Evolutionary conservation across 2,888 invertebrate species (phyloP).

Genomic region (Thera britannica): DNA sequence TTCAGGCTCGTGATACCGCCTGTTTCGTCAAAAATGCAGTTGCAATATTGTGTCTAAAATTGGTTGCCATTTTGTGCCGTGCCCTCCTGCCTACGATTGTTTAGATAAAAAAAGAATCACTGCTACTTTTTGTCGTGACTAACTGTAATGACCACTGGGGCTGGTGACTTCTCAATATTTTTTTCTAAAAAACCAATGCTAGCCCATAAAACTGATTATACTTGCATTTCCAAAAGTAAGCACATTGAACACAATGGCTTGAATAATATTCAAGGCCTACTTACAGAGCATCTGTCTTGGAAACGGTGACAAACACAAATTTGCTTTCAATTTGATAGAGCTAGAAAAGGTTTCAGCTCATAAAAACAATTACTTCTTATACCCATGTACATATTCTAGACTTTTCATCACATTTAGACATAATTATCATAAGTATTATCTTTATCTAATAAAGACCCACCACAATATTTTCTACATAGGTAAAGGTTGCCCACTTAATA

Average conservation of each 20-base stretch:
- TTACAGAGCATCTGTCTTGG: constrained; percentile 41
- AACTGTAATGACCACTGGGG: constrained; percentile 55
- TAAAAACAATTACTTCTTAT: neutral
- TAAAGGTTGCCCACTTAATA: neutral
- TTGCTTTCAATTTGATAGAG: constrained; percentile 12
- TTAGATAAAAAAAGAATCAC: constrained; percentile 78
- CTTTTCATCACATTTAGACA: too few relatives aligned
- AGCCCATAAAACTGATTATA: constrained; percentile 21
- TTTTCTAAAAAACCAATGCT: constrained; percentile 31
- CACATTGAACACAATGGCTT: constrained; percentile 31
- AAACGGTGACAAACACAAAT: constrained; percentile 30
- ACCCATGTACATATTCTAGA: too few relatives aligned
- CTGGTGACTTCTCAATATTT: constrained; percentile 43
- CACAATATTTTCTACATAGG: neutral
- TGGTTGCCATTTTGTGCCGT: constrained; percentile 84
- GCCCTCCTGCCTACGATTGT: constrained; percentile 78
- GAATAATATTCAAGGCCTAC: constrained; percentile 50
- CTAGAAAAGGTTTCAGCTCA: neutral
- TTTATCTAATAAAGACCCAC: neutral
- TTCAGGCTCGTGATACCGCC: constrained; percentile 53
- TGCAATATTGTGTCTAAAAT: constrained; percentile 76
- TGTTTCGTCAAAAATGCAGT: constrained; percentile 67
- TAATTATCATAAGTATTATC: neutral
- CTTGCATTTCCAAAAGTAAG: constrained; percentile 29
- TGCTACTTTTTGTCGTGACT: constrained; percentile 61